Evolutionary conservation across 30 jellyfish, hydroid and myxozoan species (phyloP).

Genomic region (Sanderia malayensis): DNA sequence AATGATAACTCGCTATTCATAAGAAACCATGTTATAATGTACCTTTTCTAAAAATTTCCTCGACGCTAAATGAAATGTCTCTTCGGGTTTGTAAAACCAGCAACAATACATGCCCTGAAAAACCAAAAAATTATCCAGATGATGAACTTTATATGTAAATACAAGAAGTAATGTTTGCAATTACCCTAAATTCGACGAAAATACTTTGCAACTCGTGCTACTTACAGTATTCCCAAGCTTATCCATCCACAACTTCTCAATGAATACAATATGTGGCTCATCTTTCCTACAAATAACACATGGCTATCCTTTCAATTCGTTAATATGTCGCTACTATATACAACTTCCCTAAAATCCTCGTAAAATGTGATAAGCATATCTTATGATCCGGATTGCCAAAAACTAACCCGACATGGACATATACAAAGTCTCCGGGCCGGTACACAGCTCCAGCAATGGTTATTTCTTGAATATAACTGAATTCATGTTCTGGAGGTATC

Average conservation of each 20-base stretch:
- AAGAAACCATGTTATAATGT: too few species aligned
- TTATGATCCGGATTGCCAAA: too few species aligned
- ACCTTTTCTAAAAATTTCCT: slow-evolving; percentile 89
- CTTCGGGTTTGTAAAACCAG: slow-evolving; percentile 98
- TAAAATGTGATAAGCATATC: too few species aligned
- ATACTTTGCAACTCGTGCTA: too few species aligned
- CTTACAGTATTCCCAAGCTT: slow-evolving; percentile 70
- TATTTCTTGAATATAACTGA: slow-evolving; percentile 43
- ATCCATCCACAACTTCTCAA: slow-evolving; percentile 86
- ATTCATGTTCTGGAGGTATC: slow-evolving; percentile 80
- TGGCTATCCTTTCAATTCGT: too few species aligned
- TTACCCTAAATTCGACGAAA: too few species aligned
- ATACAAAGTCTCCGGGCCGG: slow-evolving; percentile 90
- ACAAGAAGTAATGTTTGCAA: too few species aligned
- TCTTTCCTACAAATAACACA: slow-evolving; percentile 42
- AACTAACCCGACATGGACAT: slow-evolving; percentile 67
- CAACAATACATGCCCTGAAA: slow-evolving; percentile 90
- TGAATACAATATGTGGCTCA: slow-evolving; percentile 86
- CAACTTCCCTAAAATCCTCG: too few species aligned
- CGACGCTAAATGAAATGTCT: slow-evolving; percentile 91
- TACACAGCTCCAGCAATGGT: slow-evolving; percentile 39
- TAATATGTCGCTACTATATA: too few species aligned
- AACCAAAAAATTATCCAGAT: background rate
- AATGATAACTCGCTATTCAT: too few species aligned
- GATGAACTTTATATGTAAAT: too few species aligned